Percentiles rank a stretch among this genome's conserved stretches.
Conservation (phyloP, 2,113 vertebrate genomes). For the Myiozetetes cayanensis region DNA sequence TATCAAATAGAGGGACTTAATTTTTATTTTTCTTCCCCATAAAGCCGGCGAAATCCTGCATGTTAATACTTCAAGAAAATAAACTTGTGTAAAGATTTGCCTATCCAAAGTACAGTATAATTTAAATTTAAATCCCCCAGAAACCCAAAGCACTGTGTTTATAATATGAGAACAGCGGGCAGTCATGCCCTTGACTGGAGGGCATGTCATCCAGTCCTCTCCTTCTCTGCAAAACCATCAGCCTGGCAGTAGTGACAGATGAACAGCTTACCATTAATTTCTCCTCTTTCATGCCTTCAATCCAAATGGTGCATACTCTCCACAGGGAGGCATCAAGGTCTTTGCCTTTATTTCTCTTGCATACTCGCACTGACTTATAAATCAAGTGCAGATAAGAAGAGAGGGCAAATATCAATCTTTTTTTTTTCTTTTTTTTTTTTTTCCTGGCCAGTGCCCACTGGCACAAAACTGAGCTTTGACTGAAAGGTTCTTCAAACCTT, state of each 20-base stretch:
- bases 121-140: constrained; percentile 76
- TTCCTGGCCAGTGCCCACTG: constrained; percentile 66
- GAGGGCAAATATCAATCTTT: constrained; percentile 77
- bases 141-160: constrained; percentile 72
- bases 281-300: constrained; percentile 82
- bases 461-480: constrained; percentile 70
- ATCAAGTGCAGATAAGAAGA: constrained; percentile 81
- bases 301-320: constrained; percentile 81
- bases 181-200: constrained; percentile 84
- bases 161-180: constrained; percentile 77
- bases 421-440: constrained; percentile 47
- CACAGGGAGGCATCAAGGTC: constrained; percentile 80
- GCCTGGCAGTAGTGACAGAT: constrained; percentile 86
- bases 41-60: constrained; percentile 60
- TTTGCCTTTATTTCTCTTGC: constrained; percentile 82
- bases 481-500: constrained; percentile 72
- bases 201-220: constrained; percentile 78
- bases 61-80: constrained; percentile 70
- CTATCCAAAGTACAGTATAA: constrained; percentile 65
- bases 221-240: constrained; percentile 77
- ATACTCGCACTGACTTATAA: constrained; percentile 80
- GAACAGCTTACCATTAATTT: constrained; percentile 87
- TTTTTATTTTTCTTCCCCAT: constrained; percentile 53
- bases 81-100: constrained; percentile 74
- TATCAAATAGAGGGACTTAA: constrained; percentile 58